Evolutionary conservation across 2,113 vertebrate species (phyloP), one percentile per base, ranked within the genome.

Genomic region (Pterocles gutturalis): DNA sequence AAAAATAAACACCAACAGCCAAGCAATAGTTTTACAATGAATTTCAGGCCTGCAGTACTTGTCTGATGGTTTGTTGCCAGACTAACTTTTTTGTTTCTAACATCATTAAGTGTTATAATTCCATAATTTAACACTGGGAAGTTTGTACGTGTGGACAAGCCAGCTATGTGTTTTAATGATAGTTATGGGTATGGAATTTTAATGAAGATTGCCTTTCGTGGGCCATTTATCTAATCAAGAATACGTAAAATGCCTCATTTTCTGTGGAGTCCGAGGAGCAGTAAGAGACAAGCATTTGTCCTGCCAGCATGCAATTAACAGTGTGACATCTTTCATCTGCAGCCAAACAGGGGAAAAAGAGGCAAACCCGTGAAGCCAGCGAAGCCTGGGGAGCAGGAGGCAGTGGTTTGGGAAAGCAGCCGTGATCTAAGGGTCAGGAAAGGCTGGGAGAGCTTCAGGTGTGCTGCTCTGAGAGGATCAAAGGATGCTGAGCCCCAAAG

Each of bases 181-280:
- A 83, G 11, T 58, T 72, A 65, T 22, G 70, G 49, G 91, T 82
- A 66, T 65, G 54, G 78, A 93, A 95, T 96, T 90, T 91, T 94
- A 96, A 97, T 91, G 87, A 95, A 70, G 83, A 88, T 80, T 94
- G 53, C 87, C 84, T 91, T 93, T 53, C 80, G 66, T 90, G 60
- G n/a, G 29, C 31, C 46, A 85, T 96, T 94, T 1, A 2, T 95
- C 75, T 94, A 85, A 94, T 70, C 49, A 73, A 70, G 62, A 85
- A 76, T 69, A 93, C 22, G n/a, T 62, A 83, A 93, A 94, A 87
- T 51, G n/a, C 31, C 83, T 83, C 31, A 69, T 91, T 91, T 96
- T 75, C 49, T 61, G 11, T 26, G 31, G 54, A 54, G 46, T 91
- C 49, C 73, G 58, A 85, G 61, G 17, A 77, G 13, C 70, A 69